A percentile compares a stretch with the other conserved stretches of the same genome.
phyloP scores from a whole-genome alignment of 2,797 vertebrate genomes.

The Mastacembelus armatus region DNA sequence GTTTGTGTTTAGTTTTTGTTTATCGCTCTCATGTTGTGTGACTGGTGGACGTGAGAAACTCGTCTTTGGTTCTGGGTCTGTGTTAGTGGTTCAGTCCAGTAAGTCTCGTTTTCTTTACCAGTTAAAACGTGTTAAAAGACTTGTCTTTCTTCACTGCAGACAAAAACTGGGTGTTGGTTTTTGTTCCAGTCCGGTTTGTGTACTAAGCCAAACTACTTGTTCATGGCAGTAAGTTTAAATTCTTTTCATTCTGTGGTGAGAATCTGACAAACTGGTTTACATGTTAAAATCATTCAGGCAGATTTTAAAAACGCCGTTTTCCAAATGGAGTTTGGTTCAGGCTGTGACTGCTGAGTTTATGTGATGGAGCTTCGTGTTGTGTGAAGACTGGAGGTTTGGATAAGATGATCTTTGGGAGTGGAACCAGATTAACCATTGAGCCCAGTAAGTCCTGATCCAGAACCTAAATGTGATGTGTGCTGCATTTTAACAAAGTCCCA shows the following conservation, averaged over 20 bases:
- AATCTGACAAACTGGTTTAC: no score
- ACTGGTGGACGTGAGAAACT: not conserved
- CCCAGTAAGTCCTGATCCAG: conserved; percentile 37
- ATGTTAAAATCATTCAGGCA: not conserved
- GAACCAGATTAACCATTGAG: conserved; percentile 13
- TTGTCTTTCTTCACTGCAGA: no score
- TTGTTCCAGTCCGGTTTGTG: conserved; percentile 30
- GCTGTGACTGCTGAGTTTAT: conserved; percentile 16
- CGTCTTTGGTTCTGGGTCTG: conserved; percentile 5
- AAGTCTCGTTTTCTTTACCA: not conserved
- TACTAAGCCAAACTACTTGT: conserved; percentile 26
- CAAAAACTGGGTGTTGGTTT: no score
- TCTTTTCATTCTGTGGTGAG: not conserved
- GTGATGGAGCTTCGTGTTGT: conserved; percentile 9
- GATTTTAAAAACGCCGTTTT: not conserved
- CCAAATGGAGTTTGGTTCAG: not conserved
- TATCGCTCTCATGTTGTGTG: not conserved
- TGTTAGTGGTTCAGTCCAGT: conserved; percentile 8
- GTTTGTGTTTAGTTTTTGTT: not conserved
- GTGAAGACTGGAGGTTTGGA: conserved; percentile 1
- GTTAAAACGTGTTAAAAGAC: no score
- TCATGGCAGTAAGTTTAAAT: conserved; percentile 46
- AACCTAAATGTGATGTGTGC: no score
- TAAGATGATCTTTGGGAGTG: conserved; percentile 11
- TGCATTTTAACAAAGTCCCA: no score